A percentile compares a stretch with the other conserved stretches of the same genome.
Conservation (phyloP, 1,140 invertebrate species). For the Halictus rubicundus region DNA sequence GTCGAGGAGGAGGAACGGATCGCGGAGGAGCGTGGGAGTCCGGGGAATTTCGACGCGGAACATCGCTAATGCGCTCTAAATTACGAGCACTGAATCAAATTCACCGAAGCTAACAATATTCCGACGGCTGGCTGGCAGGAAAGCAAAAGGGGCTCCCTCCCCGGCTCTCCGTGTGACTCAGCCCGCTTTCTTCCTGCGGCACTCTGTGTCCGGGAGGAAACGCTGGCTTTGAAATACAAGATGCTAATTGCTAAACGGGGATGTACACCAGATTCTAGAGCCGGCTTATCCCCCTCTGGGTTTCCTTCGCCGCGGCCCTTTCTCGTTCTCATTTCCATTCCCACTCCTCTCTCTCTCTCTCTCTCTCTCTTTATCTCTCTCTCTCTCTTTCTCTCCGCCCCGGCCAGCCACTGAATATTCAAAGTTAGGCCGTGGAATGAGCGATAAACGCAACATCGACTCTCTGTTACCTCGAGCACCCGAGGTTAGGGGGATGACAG, state of each 20-base stretch:
- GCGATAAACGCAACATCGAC: slow-evolving; percentile 60
- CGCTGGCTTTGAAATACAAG: slow-evolving; percentile 67
- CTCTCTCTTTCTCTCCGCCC: slow-evolving; percentile 1
- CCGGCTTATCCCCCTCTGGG: slow-evolving; percentile 60
- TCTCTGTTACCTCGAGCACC: slow-evolving; percentile 6
- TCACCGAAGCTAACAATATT: slow-evolving; percentile 54
- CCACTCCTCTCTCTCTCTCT: neutral
- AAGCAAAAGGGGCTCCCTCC: neutral
- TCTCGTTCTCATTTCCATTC: slow-evolving; percentile 22
- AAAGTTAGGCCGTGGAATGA: slow-evolving; percentile 54
- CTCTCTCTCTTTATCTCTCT: neutral
- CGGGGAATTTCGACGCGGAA: slow-evolving; percentile 26
- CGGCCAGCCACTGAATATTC: slow-evolving; percentile 66
- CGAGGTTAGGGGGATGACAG: neutral
- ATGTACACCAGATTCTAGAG: slow-evolving; percentile 65
- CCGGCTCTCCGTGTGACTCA: slow-evolving; percentile 39
- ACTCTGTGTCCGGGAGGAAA: slow-evolving; percentile 55
- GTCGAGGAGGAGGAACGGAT: too few species aligned
- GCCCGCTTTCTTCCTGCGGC: slow-evolving; percentile 48
- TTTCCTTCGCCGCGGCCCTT: slow-evolving; percentile 37
- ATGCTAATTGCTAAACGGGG: slow-evolving; percentile 69
- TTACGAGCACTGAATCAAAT: slow-evolving; percentile 45
- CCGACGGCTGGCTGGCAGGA: slow-evolving; percentile 7
- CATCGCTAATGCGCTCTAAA: slow-evolving; percentile 36
- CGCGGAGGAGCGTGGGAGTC: too few species aligned